Conservation (phyloP, 1,140 invertebrate genomes). For the Drosophila willistoni region DNA sequence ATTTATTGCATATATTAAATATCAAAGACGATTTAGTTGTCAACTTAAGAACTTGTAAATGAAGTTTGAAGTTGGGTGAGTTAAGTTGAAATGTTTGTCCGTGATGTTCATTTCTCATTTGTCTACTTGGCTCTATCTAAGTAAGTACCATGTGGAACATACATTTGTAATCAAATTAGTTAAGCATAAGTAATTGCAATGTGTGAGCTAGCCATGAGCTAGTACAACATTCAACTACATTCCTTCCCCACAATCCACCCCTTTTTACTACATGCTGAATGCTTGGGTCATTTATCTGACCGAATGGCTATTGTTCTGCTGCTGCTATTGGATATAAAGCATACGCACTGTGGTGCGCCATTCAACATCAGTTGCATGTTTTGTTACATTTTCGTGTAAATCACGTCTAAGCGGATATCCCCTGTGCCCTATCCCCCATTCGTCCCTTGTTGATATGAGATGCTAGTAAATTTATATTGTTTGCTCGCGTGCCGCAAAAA, state of each 20-base stretch:
- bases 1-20: not conserved
- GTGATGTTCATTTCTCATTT: conserved; percentile 1
- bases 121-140: not conserved
- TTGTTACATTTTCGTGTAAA: conserved; percentile 55
- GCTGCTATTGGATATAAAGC: not conserved
- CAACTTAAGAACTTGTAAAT: not conserved
- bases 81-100: not conserved
- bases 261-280: not conserved
- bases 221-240: no score
- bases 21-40: not conserved
- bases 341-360: not conserved
- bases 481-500: conserved; percentile 50
- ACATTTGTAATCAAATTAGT: conserved; percentile 51
- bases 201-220: conserved; percentile 13
- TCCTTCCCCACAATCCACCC: not conserved
- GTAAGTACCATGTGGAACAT: not conserved
- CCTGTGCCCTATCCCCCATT: not conserved
- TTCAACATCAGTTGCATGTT: conserved; percentile 52
- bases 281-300: not conserved
- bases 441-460: not conserved
- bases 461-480: conserved; percentile 14
- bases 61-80: not conserved
- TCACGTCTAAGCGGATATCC: conserved; percentile 50
- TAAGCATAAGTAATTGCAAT: conserved; percentile 52
- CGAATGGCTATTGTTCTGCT: not conserved